Conservation (phyloP, 2,113 vertebrate species). For the Dipodomys merriami region DNA sequence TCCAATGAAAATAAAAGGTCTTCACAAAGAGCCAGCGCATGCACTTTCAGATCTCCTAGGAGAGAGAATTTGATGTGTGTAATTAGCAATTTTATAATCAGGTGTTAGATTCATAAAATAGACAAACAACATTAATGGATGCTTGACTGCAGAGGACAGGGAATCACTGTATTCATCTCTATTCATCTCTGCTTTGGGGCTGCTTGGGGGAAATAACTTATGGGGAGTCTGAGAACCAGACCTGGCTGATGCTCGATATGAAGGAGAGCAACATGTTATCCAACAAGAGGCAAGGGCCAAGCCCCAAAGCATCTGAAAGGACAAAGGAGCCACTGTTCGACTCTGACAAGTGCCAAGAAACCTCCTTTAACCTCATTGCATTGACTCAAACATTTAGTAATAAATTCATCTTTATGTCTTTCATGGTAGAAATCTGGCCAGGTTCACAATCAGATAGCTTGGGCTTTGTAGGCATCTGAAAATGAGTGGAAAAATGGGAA, state of each 20-base stretch:
- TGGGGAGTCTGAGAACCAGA: slow-evolving; percentile 34
- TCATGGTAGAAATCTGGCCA: slow-evolving; percentile 17
- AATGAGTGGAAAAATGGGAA: slow-evolving; percentile 70
- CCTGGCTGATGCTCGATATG: slow-evolving; percentile 75
- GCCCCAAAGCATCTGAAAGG: slow-evolving; percentile 67
- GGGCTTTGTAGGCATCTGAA: slow-evolving; percentile 59
- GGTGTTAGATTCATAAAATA: slow-evolving; percentile 68
- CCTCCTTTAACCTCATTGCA: slow-evolving; percentile 72
- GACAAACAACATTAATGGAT: slow-evolving; percentile 44
- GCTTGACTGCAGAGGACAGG: slow-evolving; percentile 44
- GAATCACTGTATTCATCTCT: slow-evolving; percentile 13
- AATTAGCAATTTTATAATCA: slow-evolving; percentile 73
- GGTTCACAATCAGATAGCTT: slow-evolving; percentile 23
- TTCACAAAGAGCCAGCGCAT: slow-evolving; percentile 43
- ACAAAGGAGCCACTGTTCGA: slow-evolving; percentile 81
- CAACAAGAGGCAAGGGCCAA: slow-evolving; percentile 71
- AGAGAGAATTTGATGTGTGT: slow-evolving; percentile 66
- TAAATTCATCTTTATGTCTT: slow-evolving; percentile 47
- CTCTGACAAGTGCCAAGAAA: slow-evolving; percentile 52
- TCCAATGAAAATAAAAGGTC: slow-evolving; percentile 64
- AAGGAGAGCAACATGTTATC: slow-evolving; percentile 76
- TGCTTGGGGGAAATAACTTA: not conserved
- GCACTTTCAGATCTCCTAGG: slow-evolving; percentile 57
- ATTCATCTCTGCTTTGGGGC: not conserved
- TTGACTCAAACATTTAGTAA: slow-evolving; percentile 67